Conservation (phyloP, 2,888 invertebrate genomes). For the Corbicula japonica region DNA sequence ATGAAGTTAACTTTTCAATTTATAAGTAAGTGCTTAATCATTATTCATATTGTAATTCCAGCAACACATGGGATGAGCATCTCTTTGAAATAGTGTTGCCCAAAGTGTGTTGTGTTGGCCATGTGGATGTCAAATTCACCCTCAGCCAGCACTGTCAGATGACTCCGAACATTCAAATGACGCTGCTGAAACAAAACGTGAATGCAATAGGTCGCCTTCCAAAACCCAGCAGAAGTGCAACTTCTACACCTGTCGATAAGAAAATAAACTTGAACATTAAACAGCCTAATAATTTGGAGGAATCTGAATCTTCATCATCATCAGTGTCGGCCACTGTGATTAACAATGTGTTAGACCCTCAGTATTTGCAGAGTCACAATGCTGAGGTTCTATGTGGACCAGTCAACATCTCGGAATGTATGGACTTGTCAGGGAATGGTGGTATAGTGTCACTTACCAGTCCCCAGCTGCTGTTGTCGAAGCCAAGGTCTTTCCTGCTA, state of each 20-base stretch:
- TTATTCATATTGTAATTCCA: slow-evolving; percentile 77
- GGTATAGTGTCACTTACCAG: slow-evolving; percentile 95
- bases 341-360: slow-evolving; percentile 86
- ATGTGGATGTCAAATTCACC: slow-evolving; percentile 95
- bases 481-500: slow-evolving; percentile 84
- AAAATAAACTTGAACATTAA: slow-evolving; percentile 70
- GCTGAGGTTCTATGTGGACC: slow-evolving; percentile 97
- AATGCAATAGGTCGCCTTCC: slow-evolving; percentile 88
- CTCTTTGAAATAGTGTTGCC: slow-evolving; percentile 95
- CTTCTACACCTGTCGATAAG: slow-evolving; percentile 65
- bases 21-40: no score
- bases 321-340: slow-evolving; percentile 44
- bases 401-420: slow-evolving; percentile 92
- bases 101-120: slow-evolving; percentile 92
- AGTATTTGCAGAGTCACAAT: slow-evolving; percentile 94
- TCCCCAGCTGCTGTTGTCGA: slow-evolving; percentile 88
- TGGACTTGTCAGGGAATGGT: slow-evolving; percentile 94
- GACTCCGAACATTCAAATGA: slow-evolving; percentile 93
- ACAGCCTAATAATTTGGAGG: slow-evolving; percentile 31
- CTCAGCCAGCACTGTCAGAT: slow-evolving; percentile 92
- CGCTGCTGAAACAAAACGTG: slow-evolving; percentile 90
- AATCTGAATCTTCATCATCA: slow-evolving; percentile 42
- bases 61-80: slow-evolving; percentile 96
- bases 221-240: slow-evolving; percentile 74
- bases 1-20: no score